Evolutionary conservation across 2,113 vertebrate genomes (phyloP).

Genomic region (Glaucidium brasilianum): DNA sequence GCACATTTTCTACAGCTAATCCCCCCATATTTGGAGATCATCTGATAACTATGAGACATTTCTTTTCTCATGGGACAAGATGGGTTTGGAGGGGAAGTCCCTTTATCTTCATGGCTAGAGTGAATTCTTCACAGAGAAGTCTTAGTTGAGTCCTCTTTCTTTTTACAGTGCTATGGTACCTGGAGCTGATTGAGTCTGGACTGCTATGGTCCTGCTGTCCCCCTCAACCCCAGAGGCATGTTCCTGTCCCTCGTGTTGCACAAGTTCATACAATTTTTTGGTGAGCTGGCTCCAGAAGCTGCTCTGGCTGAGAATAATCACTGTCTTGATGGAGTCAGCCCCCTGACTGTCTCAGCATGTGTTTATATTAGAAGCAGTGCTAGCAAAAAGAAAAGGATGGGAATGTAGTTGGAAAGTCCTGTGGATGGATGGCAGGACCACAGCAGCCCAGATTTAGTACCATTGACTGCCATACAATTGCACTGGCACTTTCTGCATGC

Average conservation of each 20-base stretch:
- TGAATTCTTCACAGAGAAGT: neutral
- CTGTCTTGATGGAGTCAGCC: neutral
- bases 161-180: neutral
- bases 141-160: neutral
- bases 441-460: neutral
- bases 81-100: neutral
- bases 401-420: neutral
- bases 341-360: neutral
- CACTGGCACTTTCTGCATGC: neutral
- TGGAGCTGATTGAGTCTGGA: neutral
- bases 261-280: neutral
- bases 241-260: neutral
- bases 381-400: neutral
- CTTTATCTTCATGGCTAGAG: neutral
- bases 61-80: neutral
- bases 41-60: neutral
- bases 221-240: neutral
- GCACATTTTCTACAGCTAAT: neutral
- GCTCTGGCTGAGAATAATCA: neutral
- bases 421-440: neutral
- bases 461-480: fast-evolving
- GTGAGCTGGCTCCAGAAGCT: neutral
- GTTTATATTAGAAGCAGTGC: neutral
- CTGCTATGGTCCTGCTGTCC: neutral
- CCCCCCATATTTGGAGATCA: neutral